Evolutionary conservation across 2,888 invertebrate genomes (phyloP).

Genomic region (Hydropsyche betteni): DNA sequence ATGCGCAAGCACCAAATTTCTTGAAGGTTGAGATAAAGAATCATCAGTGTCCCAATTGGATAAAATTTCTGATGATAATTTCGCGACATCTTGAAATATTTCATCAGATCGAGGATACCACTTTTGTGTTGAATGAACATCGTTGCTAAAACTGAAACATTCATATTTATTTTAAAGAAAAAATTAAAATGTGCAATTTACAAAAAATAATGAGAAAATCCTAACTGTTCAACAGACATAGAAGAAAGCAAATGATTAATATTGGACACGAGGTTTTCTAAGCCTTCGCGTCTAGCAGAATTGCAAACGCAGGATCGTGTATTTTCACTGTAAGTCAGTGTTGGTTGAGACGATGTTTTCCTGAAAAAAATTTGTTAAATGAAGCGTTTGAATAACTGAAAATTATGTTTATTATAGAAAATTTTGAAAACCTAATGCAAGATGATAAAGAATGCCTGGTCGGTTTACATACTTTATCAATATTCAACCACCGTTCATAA

Average conservation of each 20-base stretch:
- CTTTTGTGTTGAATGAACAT: neutral
- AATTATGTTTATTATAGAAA: neutral
- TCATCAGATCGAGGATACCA: constrained; percentile 59
- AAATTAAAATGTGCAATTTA: constrained; percentile 1
- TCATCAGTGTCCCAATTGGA: constrained; percentile 59
- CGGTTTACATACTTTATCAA: no score
- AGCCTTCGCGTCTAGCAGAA: neutral
- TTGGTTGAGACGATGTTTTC: constrained; percentile 58
- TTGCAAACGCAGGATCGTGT: constrained; percentile 60
- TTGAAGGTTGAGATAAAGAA: constrained; percentile 40
- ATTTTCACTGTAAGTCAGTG: constrained; percentile 61
- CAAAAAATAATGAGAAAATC: neutral
- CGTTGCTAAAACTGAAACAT: neutral
- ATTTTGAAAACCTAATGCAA: constrained; percentile 59
- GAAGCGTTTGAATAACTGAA: neutral
- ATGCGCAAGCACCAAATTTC: neutral
- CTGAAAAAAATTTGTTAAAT: constrained; percentile 53
- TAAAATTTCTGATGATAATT: constrained; percentile 53
- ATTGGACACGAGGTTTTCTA: constrained; percentile 37
- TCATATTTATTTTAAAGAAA: neutral
- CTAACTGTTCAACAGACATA: neutral
- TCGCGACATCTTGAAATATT: constrained; percentile 53
- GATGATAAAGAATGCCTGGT: no score
- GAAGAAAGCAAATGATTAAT: constrained; percentile 26
- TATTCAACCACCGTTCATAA: no score